Percentiles rank a stretch among this genome's conserved stretches.
These are phyloP conservation scores for Bombus vancouverensis DNA, from an alignment of 1,140 invertebrate species.

Conservation along the genomic window DNA sequence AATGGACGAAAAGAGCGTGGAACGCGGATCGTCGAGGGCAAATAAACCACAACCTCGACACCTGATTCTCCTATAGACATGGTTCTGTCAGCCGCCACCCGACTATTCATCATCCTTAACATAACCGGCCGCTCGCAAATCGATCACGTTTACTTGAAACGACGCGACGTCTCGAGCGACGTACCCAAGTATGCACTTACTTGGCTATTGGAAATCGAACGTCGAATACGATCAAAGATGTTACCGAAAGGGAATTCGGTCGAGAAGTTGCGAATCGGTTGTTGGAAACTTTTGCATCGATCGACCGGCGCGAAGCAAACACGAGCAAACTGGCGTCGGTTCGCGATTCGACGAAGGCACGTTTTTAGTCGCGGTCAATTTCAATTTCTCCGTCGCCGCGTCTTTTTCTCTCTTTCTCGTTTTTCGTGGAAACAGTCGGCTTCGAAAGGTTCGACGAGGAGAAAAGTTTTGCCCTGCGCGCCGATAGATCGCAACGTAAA, in stretches of 20 bases:
- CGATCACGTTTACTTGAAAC: constrained; percentile 19
- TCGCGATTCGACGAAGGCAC: too few species aligned
- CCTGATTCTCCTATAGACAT: constrained; percentile 52
- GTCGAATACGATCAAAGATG: neutral
- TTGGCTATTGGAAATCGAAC: neutral
- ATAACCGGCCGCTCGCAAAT: constrained; percentile 9
- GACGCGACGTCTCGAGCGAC: neutral
- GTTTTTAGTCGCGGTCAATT: neutral
- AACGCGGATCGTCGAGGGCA: neutral
- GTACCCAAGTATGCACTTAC: neutral
- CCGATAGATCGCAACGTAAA: constrained; percentile 25
- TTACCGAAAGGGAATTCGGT: neutral
- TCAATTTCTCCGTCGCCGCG: neutral
- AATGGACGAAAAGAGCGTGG: constrained; percentile 1
- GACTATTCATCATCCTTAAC: constrained; percentile 52
- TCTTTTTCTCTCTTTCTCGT: neutral
- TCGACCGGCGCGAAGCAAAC: neutral
- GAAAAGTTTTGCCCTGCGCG: neutral
- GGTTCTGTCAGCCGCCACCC: constrained; percentile 38
- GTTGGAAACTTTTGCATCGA: neutral
- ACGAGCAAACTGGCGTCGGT: neutral
- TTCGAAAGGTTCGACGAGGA: neutral
- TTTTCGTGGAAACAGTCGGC: too few species aligned
- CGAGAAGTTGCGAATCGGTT: neutral
- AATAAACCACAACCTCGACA: constrained; percentile 62